Percentiles rank a stretch among this genome's conserved stretches.
phyloP scores from a whole-genome alignment of 2,888 invertebrate genomes.

The Sinotaia quadrata region DNA sequence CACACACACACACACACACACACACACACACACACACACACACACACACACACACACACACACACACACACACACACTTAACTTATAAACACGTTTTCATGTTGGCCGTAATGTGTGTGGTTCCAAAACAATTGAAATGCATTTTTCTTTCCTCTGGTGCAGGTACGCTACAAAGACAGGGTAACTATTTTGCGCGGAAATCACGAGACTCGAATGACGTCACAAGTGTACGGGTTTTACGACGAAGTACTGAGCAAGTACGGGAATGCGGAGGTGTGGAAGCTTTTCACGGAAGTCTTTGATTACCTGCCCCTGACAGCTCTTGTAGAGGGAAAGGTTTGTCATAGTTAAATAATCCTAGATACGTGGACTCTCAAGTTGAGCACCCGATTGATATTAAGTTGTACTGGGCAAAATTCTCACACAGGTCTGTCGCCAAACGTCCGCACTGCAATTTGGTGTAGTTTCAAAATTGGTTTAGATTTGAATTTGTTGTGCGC shows the following conservation, averaged over 20 bases:
- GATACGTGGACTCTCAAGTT: too few relatives aligned
- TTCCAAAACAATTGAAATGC: background rate
- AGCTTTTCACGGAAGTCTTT: slow-evolving; percentile 99
- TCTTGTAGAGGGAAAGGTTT: slow-evolving; percentile 86
- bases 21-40: too few relatives aligned
- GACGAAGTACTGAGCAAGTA: slow-evolving; percentile 99
- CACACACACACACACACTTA: background rate
- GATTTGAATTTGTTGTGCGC: too few relatives aligned
- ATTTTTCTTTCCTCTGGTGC: too few relatives aligned
- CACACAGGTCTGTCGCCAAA: too few relatives aligned
- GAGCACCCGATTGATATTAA: too few relatives aligned
- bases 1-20: too few relatives aligned
- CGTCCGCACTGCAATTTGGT: too few relatives aligned
- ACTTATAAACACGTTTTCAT: background rate
- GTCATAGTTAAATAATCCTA: too few relatives aligned
- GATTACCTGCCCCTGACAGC: slow-evolving; percentile 99
- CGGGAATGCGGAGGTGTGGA: slow-evolving; percentile 99
- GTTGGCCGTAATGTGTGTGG: background rate
- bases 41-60: background rate
- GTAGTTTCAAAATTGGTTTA: too few relatives aligned
- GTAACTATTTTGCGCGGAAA: slow-evolving; percentile 99
- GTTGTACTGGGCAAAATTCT: too few relatives aligned
- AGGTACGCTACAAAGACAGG: slow-evolving; percentile 96
- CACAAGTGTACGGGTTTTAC: slow-evolving; percentile 99
- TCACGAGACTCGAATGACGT: slow-evolving; percentile 98